phyloP scores from a whole-genome alignment of 2,888 invertebrate species.

The Agrilus mali region DNA sequence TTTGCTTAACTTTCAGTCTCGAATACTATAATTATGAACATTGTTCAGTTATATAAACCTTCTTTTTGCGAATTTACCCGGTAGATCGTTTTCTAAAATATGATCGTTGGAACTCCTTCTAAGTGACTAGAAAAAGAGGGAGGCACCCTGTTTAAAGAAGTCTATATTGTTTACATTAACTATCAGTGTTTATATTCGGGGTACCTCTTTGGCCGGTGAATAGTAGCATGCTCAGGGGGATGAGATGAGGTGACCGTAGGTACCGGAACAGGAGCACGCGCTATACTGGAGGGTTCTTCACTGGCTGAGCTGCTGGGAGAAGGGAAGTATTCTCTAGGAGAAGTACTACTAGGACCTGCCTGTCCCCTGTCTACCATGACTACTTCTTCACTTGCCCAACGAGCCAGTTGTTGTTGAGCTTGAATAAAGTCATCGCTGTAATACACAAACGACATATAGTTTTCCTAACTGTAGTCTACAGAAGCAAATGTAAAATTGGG shows the following conservation, averaged over 20 bases:
- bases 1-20: no score
- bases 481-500: no score
- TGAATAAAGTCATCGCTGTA: conserved; percentile 96
- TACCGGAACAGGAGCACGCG: conserved; percentile 37
- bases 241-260: conserved; percentile 25
- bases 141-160: conserved; percentile 14
- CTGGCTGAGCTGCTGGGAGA: conserved; percentile 41
- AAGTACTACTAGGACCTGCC: conserved; percentile 34
- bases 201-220: conserved; percentile 44
- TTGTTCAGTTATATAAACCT: no score
- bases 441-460: conserved; percentile 51
- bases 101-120: neutral
- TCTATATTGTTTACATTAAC: conserved; percentile 28
- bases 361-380: conserved; percentile 25
- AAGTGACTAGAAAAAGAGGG: neutral
- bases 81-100: no score
- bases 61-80: no score
- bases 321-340: conserved; percentile 44
- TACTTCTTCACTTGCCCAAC: conserved; percentile 82
- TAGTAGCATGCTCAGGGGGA: conserved; percentile 21
- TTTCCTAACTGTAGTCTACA: no score
- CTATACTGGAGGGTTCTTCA: conserved; percentile 42
- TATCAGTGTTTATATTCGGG: conserved; percentile 70
- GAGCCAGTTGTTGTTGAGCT: conserved; percentile 93
- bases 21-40: no score